Conservation (phyloP, 2,888 invertebrate genomes). For the Yponomeuta evonymella region DNA sequence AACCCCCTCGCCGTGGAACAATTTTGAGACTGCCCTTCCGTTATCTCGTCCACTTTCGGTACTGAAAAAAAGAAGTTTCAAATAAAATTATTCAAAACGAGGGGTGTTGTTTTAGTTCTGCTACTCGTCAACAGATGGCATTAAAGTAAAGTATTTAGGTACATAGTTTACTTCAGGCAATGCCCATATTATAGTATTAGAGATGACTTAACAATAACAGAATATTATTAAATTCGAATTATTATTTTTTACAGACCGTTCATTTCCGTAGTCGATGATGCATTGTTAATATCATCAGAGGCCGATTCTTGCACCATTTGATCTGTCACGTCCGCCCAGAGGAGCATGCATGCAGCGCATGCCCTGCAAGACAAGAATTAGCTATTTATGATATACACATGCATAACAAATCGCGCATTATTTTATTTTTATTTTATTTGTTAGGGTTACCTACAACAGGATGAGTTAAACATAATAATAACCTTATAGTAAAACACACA, state of each 20-base stretch:
- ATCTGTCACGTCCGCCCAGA: neutral
- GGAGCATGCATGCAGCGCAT: neutral
- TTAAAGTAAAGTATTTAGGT: too few relatives aligned
- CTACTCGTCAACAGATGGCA: neutral
- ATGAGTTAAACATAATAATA: too few relatives aligned
- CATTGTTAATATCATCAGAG: neutral
- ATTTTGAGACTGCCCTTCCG: neutral
- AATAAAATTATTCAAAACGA: too few relatives aligned
- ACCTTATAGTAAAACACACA: too few relatives aligned
- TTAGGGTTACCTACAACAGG: too few relatives aligned
- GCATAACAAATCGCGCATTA: neutral
- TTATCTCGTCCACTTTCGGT: neutral
- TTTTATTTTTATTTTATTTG: too few relatives aligned
- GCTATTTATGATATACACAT: neutral
- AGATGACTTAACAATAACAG: too few relatives aligned
- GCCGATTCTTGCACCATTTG: neutral
- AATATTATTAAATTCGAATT: too few relatives aligned
- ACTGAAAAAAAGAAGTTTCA: neutral
- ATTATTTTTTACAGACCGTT: neutral
- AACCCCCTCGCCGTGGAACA: conserved; percentile 33
- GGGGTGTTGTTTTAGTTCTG: neutral
- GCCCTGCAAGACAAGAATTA: neutral
- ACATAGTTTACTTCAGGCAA: too few relatives aligned
- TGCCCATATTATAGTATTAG: too few relatives aligned
- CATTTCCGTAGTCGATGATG: neutral